Evolutionary conservation across 1,140 invertebrate genomes (phyloP).

Genomic region (Eufriesea mexicana): DNA sequence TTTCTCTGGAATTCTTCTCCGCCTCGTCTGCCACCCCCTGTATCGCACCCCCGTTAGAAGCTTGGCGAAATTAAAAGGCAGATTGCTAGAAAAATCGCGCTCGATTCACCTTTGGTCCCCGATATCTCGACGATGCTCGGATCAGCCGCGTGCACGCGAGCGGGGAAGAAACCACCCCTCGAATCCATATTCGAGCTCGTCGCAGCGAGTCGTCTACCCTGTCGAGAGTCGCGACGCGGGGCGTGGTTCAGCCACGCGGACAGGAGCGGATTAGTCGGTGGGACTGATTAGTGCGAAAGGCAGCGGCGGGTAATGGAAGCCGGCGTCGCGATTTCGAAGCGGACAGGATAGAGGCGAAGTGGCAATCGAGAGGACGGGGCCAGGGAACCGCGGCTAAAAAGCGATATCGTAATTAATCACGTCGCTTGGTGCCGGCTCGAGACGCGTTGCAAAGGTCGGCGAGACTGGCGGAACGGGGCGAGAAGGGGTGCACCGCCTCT

Average conservation of each 20-base stretch:
- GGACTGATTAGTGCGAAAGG: neutral
- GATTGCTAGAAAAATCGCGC: no score
- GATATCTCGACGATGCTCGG: no score
- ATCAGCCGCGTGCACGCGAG: neutral
- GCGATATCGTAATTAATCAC: slow-evolving; percentile 63
- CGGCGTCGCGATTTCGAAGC: neutral
- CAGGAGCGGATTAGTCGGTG: slow-evolving; percentile 9
- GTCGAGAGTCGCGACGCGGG: neutral
- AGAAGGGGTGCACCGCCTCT: neutral
- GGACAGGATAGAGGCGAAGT: slow-evolving; percentile 8
- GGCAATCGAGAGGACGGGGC: slow-evolving; percentile 32
- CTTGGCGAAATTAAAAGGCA: no score
- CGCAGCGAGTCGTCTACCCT: no score
- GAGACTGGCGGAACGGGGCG: neutral
- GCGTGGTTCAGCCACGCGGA: slow-evolving; percentile 14
- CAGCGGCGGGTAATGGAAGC: neutral
- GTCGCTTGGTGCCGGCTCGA: slow-evolving; percentile 37
- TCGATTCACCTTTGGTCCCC: no score
- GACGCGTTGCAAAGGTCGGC: neutral
- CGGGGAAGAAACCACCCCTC: neutral
- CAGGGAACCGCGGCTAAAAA: slow-evolving; percentile 40
- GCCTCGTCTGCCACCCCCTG: no score
- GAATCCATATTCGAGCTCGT: neutral
- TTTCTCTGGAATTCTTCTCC: neutral
- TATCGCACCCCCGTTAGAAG: no score